These are phyloP conservation scores for Fopius arisanus DNA, from an alignment of 1,140 invertebrate species.

Conservation along the genomic window DNA sequence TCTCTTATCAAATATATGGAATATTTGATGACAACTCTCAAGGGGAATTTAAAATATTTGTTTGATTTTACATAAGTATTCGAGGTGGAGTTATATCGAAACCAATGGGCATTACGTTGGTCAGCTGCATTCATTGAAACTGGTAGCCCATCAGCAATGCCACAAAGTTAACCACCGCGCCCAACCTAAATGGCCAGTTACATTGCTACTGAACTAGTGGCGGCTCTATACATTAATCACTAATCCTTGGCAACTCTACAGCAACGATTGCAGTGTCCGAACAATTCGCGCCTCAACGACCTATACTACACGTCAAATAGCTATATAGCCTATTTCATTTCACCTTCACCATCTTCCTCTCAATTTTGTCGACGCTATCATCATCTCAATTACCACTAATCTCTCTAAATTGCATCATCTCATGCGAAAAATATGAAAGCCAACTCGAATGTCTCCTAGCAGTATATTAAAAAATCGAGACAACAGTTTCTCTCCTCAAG, in stretches of 20 bases:
- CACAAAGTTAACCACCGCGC: slow-evolving; percentile 6
- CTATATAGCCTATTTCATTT: not conserved
- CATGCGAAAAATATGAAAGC: no score
- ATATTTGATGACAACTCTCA: no score
- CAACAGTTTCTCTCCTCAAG: no score
- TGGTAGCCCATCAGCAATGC: slow-evolving; percentile 12
- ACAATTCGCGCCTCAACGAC: slow-evolving; percentile 9
- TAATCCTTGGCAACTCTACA: slow-evolving; percentile 12
- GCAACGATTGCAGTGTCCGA: slow-evolving; percentile 14
- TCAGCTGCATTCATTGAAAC: slow-evolving; percentile 9
- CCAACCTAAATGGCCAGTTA: slow-evolving; percentile 8
- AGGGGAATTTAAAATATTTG: no score
- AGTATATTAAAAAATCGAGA: no score
- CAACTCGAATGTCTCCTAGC: no score
- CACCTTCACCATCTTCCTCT: not conserved
- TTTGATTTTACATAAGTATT: not conserved
- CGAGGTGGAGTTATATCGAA: not conserved
- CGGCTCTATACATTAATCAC: not conserved
- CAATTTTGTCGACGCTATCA: not conserved
- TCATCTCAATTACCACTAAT: not conserved
- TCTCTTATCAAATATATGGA: no score
- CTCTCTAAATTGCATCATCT: not conserved
- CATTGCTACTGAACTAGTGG: slow-evolving; percentile 12
- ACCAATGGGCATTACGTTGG: slow-evolving; percentile 4
- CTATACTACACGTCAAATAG: not conserved